Evolutionary conservation across 2,113 vertebrate species (phyloP), one percentile per base, ranked within the genome.

Genomic region (Coreoperca whiteheadi): DNA sequence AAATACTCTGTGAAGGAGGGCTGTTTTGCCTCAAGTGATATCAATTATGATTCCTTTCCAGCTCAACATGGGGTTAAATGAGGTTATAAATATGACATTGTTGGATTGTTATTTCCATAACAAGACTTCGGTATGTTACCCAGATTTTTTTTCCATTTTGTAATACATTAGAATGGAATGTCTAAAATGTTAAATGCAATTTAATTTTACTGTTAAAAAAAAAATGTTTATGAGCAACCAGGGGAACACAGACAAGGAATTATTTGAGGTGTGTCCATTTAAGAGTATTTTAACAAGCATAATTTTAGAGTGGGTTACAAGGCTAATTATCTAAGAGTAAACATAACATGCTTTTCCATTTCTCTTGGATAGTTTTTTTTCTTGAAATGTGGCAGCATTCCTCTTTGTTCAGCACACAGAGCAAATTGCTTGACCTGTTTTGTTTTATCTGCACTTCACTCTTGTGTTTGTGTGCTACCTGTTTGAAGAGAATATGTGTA

Each of bases 401-500:
- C 53, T 82, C 64, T 83, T 87, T 86, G 79, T 89, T 89, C 59
- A 63, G 69, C 80, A 34, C 69, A 70, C 64, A 5, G 11, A 90
- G 83, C 60, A 81, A 88, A 90, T 87, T 83, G 74, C 73, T 60
- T 59, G 7, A 65, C 64, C 30, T 65, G 77, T 81, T 66, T 57
- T 60, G 51, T 81, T 86, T 87, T 80, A 90, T 92, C 90, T 86
- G 68, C 90, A 82, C 85, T 85, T 85, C 72, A 74, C 71, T 89
- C 16, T 87, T 12, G 65, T 80, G 77, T 85, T 85, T 76, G 81
- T 87, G 85, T 10, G 74, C 85, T 84, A 90, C 88, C 91, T 90
- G 90, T 90, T 92, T 83, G 84, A 92, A 90, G 89, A 83, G 87
- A 92, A 91, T 84, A 75, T 87, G 92, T 92, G 86, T 92, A 90